Evolutionary conservation across 2,888 invertebrate genomes (phyloP).

Genomic region (Temnothorax unifasciatus): DNA sequence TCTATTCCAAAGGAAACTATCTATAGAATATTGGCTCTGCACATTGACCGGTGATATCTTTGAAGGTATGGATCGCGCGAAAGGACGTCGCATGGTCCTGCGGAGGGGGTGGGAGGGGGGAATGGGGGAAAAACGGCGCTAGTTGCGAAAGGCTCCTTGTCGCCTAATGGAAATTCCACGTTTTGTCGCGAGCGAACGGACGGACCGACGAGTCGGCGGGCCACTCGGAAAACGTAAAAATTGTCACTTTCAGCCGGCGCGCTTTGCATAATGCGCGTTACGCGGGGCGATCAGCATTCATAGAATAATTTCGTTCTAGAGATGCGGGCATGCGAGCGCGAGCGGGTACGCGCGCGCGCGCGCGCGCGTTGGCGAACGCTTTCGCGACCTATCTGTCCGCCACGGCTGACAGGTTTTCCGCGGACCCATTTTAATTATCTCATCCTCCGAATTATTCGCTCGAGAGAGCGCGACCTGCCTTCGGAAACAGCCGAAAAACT

Average conservation of each 20-base stretch:
- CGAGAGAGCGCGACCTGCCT: conserved; percentile 68
- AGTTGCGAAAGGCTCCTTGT: conserved; percentile 68
- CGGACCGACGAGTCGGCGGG: conserved; percentile 57
- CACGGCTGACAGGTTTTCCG: conserved; percentile 79
- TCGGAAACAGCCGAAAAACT: conserved; percentile 58
- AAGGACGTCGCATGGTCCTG: conserved; percentile 34
- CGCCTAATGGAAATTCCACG: conserved; percentile 83
- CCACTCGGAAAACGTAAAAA: conserved; percentile 77
- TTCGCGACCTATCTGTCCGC: conserved; percentile 79
- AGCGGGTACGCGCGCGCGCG: conserved; percentile 24
- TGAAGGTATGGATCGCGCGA: conserved; percentile 25
- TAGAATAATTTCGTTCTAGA: conserved; percentile 83
- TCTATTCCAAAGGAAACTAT: background rate
- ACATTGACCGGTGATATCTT: conserved; percentile 30
- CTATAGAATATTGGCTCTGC: conserved; percentile 28
- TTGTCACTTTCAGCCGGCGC: conserved; percentile 80
- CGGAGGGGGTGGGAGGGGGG: background rate
- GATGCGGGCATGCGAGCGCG: conserved; percentile 60
- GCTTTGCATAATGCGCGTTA: conserved; percentile 81
- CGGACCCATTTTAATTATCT: conserved; percentile 81
- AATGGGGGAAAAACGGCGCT: conserved; percentile 63
- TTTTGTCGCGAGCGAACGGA: conserved; percentile 72
- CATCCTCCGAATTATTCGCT: conserved; percentile 79
- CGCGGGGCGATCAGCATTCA: conserved; percentile 82
- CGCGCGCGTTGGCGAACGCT: conserved; percentile 46